Percentiles rank a stretch among this genome's conserved stretches.
Conservation (phyloP, 2,888 invertebrate genomes). For the Branchellion lobata region DNA sequence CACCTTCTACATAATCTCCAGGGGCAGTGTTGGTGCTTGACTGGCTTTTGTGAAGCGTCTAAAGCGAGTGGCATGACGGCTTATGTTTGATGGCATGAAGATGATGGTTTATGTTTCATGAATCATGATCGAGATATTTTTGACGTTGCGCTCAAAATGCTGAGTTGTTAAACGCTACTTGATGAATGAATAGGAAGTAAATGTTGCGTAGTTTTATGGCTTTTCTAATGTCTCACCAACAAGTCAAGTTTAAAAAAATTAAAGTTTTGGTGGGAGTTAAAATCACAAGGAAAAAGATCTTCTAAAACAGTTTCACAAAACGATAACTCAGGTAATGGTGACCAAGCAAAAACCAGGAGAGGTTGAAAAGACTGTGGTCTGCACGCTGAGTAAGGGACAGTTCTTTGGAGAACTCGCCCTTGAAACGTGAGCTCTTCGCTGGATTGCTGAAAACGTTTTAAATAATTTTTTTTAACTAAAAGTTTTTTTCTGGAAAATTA, state of each 20-base stretch:
- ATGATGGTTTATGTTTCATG: too few species aligned
- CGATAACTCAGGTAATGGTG: constrained; percentile 82
- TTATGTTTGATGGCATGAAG: too few species aligned
- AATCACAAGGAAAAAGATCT: too few species aligned
- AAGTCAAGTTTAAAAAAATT: background rate
- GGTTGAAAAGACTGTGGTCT: constrained; percentile 81
- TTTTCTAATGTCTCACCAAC: background rate
- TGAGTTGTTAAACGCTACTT: background rate
- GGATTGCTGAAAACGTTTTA: background rate
- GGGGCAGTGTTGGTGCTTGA: constrained; percentile 70
- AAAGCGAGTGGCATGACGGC: too few species aligned
- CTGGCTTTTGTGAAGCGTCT: background rate
- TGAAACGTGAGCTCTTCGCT: constrained; percentile 58
- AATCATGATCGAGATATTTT: too few species aligned
- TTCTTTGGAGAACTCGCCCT: constrained; percentile 96
- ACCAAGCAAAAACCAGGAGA: constrained; percentile 74
- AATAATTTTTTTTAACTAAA: too few species aligned
- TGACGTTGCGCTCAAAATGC: too few species aligned
- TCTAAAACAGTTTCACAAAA: too few species aligned
- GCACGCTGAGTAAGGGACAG: constrained; percentile 84
- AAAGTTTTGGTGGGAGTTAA: too few species aligned
- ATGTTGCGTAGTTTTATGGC: background rate
- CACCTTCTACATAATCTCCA: constrained; percentile 95
- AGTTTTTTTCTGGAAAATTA: too few species aligned
- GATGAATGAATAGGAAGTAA: too few species aligned